Conservation (phyloP, 2,797 vertebrate species). For the Rhincodon typus region DNA sequence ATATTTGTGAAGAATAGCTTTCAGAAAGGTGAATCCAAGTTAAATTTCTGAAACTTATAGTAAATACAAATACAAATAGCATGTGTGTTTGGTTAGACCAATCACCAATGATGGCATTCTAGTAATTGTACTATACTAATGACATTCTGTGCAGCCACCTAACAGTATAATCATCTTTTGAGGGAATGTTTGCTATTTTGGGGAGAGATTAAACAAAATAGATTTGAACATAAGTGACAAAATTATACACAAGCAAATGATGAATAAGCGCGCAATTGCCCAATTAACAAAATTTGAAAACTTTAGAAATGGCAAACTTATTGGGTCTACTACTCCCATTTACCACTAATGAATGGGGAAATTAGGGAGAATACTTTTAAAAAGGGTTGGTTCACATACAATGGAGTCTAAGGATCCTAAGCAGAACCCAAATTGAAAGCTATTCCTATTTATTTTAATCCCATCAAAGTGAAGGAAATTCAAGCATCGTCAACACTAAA, state of each 20-base stretch:
- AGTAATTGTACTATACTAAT: neutral
- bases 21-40: neutral
- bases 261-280: neutral
- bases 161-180: neutral
- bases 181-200: neutral
- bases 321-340: neutral
- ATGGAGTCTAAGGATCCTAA: neutral
- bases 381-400: neutral
- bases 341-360: neutral
- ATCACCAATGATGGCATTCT: neutral
- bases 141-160: neutral
- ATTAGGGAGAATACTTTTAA: neutral
- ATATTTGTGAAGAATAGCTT: neutral
- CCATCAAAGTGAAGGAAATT: neutral
- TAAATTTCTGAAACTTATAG: neutral
- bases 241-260: neutral
- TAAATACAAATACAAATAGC: neutral
- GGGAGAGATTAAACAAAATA: neutral
- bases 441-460: neutral
- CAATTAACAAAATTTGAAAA: neutral
- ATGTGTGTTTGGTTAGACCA: neutral
- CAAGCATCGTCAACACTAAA: neutral
- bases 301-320: neutral
- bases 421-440: neutral
- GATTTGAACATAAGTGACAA: neutral